Conservation (phyloP, 2,888 invertebrate species). For the Gari tellinella region DNA sequence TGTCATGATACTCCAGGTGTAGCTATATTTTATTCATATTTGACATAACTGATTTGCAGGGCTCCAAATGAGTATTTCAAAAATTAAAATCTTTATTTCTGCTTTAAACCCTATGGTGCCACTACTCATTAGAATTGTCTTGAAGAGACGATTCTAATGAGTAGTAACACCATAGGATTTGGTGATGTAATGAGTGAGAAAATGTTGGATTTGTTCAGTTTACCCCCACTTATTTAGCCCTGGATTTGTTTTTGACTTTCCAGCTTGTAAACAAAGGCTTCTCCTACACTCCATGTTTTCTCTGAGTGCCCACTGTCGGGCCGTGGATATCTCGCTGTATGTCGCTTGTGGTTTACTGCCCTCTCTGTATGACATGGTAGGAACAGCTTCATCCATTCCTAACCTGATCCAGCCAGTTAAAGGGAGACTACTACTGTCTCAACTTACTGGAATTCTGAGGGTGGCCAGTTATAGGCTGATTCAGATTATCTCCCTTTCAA, state of each 20-base stretch:
- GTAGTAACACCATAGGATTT: no score
- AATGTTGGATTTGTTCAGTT: no score
- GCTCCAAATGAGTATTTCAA: no score
- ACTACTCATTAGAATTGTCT: no score
- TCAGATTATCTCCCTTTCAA: constrained; percentile 87
- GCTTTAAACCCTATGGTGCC: no score
- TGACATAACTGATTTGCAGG: no score
- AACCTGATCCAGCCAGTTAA: constrained; percentile 70
- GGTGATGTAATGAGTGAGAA: no score
- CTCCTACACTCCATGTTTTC: constrained; percentile 86
- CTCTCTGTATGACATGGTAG: constrained; percentile 84
- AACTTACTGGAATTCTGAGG: constrained; percentile 75
- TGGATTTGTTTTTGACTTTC: constrained; percentile 1
- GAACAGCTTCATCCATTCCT: constrained; percentile 76
- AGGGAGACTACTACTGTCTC: constrained; percentile 66
- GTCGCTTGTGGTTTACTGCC: constrained; percentile 86
- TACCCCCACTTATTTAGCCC: no score
- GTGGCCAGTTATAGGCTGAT: constrained; percentile 86
- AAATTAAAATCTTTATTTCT: no score
- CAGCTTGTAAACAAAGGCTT: constrained; percentile 82
- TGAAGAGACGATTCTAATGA: no score
- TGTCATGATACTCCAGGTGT: no score
- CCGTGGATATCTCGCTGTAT: constrained; percentile 87
- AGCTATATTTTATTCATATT: no score
- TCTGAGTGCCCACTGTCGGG: constrained; percentile 86